Conservation (phyloP, 2,113 vertebrate species). For the Hippopotamus amphibius region DNA sequence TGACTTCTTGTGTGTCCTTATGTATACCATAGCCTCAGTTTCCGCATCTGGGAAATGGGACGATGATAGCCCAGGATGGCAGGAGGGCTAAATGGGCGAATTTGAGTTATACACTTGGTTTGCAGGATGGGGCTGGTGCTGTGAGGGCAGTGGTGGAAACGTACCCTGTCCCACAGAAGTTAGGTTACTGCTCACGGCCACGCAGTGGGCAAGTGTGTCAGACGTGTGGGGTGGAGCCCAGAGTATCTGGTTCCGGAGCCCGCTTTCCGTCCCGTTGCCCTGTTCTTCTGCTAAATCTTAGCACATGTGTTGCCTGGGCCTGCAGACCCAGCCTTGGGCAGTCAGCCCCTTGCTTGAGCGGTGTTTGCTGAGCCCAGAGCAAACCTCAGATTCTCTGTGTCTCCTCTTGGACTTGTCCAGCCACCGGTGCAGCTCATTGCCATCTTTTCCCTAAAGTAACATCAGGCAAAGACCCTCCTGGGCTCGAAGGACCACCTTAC, state of each 20-base stretch:
- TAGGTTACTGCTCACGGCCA: rapidly evolving
- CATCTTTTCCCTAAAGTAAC: background rate
- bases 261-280: rapidly evolving
- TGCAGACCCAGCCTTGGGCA: background rate
- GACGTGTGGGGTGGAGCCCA: rapidly evolving
- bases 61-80: rapidly evolving
- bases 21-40: rapidly evolving
- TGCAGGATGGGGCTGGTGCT: background rate
- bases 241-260: background rate
- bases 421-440: rapidly evolving
- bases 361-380: background rate
- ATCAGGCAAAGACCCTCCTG: background rate
- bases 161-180: rapidly evolving
- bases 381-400: background rate
- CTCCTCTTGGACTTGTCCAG: no score
- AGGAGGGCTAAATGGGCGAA: background rate
- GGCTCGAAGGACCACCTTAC: background rate
- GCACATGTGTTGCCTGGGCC: rapidly evolving
- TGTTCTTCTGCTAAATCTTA: background rate
- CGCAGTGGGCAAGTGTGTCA: rapidly evolving
- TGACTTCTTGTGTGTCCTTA: background rate
- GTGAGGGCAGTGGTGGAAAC: rapidly evolving
- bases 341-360: rapidly evolving
- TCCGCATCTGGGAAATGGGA: background rate
- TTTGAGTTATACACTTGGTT: rapidly evolving